Base-by-base conservation (phyloP, 2,888 invertebrate species). In the Amblyteles armatorius region DNA sequence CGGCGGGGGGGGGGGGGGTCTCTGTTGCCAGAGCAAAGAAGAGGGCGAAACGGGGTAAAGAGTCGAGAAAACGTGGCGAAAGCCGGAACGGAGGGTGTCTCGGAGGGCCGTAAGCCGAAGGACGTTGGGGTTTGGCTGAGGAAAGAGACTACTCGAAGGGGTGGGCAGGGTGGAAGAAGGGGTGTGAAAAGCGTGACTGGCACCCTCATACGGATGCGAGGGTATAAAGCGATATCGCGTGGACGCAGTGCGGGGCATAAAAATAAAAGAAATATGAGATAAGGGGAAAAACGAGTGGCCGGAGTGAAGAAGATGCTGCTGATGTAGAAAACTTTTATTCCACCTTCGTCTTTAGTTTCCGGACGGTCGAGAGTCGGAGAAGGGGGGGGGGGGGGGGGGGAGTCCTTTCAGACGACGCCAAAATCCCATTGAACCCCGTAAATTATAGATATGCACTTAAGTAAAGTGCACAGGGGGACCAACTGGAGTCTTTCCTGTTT, bases 361-460 rank as follows among this genome's bases (percentile, higher is more conserved):
- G 50, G 50, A 19, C 2, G 3, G 26, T 52, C n/a, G n/a, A 29
- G 50, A 26, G 29, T 19, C 13, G 52, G 22, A 55, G 22, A n/a
- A 33, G 63, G 19, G 19, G 13, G 68, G 9, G 36, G 13, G n/a
- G 11, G 4, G 5, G 1, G 6, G 22, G 57, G 36, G 22, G 40
- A 57, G 50, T 55, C 36, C 55, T 72, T 55, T 72, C 19, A 40
- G 72, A 36, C 55, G 65, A 82, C 36, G 44, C 36, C 44, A 68
- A 69, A 65, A 44, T 65, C 78, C 87, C 88, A 88, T 90, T 90
- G 88, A 84, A 84, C 79, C 86, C 36, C 82, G 85, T 90, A 89
- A 91, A 91, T 91, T 90, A 90, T 91, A 88, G 88, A 90, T 88
- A 88, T 87, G 88, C 90, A 90, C 89, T 90, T 89, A 88, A 88